Percentiles rank a stretch among this genome's conserved stretches.
Evolutionary conservation across 1,140 invertebrate genomes (phyloP).

Genomic region (Tachypleus tridentatus): DNA sequence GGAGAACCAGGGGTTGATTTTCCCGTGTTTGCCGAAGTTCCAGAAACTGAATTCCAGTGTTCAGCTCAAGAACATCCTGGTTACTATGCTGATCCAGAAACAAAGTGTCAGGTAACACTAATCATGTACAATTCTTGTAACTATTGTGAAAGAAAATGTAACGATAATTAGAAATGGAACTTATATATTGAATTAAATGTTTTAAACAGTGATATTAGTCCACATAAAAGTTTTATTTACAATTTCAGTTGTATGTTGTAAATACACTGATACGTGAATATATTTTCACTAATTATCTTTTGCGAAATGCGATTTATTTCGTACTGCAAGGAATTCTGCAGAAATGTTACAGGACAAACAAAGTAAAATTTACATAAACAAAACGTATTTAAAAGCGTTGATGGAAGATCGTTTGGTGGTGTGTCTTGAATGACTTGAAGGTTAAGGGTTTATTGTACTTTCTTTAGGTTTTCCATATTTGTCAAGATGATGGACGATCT

Average conservation of each 20-base stretch:
- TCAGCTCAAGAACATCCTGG: constrained; percentile 26
- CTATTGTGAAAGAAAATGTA: neutral
- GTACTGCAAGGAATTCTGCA: too few species aligned
- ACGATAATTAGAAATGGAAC: neutral
- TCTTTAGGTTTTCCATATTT: constrained; percentile 43
- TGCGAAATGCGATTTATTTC: too few species aligned
- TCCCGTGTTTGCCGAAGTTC: constrained; percentile 31
- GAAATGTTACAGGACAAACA: too few species aligned
- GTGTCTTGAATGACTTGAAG: neutral
- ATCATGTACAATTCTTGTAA: neutral
- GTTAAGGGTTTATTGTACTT: neutral
- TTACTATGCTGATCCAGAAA: constrained; percentile 32
- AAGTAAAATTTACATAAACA: neutral
- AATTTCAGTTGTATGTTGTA: too few species aligned
- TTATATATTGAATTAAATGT: neutral
- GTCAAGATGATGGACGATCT: constrained; percentile 38
- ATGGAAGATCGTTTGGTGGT: neutral
- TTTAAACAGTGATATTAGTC: neutral
- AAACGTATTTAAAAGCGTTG: constrained; percentile 1
- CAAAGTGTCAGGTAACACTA: constrained; percentile 32
- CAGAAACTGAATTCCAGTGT: constrained; percentile 31
- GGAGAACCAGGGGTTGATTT: constrained; percentile 39
- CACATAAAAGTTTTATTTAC: too few species aligned
- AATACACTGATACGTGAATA: too few species aligned
- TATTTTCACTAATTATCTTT: too few species aligned